Base-by-base conservation (phyloP, 2,113 vertebrate species). In the Fukomys damarensis region DNA sequence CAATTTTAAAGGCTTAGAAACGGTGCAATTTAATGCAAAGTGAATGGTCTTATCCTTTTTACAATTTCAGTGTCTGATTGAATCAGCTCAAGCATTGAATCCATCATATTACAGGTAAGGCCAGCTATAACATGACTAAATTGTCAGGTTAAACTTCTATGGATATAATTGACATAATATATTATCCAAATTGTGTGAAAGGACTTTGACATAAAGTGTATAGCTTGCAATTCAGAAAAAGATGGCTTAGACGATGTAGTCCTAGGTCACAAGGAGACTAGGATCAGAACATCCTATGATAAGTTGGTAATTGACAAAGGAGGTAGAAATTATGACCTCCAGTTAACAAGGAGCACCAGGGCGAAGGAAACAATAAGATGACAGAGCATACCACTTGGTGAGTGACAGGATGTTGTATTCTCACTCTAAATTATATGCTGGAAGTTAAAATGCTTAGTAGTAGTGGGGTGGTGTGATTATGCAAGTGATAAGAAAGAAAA, bases 61-160 rank as follows among this genome's bases (percentile, higher is more conserved):
- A 95, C 68, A 95, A 91, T 96, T 97, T 94, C 87, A 94, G 1
- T 74, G 38, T 95, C 87, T 95, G 94, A 97, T 59, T 97, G 90
- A 97, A 96, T 97, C 89, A 95, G 93, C 81, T 98, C 93, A 96
- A 95, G 95, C 92, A 97, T 98, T 96, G 94, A 95, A 95, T 97
- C 86, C 94, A 95, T 97, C 93, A 86, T 92, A 87, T 93, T 93
- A 93, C 38, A 95, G 65, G 63, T 83, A 96, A 96, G 92, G 35
- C 84, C 84, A 96, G 61, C 61, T 96, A 92, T 82, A 97, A 94
- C 84, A 79, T 49, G 93, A 93, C 92, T 91, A 94, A 95, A 92
- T 96, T 95, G 56, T 93, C 93, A 97, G 81, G 65, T 92, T 98
- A 98, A 98, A 95, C 95, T 96, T 98, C 93, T 52, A 76, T 82